These are phyloP conservation scores for Echeneis naucrates DNA, from an alignment of 2,797 vertebrate genomes.

Conservation along the genomic window DNA sequence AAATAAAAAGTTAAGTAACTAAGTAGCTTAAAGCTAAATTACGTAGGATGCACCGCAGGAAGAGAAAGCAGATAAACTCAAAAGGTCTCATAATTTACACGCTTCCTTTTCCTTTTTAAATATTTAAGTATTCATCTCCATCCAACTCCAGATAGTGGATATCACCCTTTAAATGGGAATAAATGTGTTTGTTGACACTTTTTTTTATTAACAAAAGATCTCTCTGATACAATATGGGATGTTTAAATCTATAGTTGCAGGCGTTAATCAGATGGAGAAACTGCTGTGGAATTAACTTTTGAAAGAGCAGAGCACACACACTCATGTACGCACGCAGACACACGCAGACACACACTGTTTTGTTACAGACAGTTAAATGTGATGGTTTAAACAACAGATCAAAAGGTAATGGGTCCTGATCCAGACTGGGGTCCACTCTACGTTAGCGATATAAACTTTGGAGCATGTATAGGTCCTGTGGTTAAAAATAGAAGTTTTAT, in stretches of 20 bases:
- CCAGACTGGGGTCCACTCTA: constrained; percentile 31
- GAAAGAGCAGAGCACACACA: neutral
- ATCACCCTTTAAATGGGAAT: no score
- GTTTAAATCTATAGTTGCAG: neutral
- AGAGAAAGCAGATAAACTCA: neutral
- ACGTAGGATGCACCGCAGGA: neutral
- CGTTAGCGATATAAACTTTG: constrained; percentile 23
- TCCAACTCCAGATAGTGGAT: no score
- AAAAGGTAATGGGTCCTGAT: neutral
- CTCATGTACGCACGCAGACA: constrained; percentile 21
- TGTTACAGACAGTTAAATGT: constrained; percentile 19
- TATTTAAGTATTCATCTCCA: no score
- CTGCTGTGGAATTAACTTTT: neutral
- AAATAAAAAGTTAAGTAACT: no score
- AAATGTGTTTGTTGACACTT: no score
- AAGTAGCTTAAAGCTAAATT: no score
- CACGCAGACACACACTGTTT: constrained; percentile 1
- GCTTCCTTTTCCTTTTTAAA: no score
- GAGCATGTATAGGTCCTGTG: constrained; percentile 25
- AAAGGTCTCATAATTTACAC: no score
- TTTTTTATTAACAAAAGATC: no score
- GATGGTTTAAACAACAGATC: constrained; percentile 6
- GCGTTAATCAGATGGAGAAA: neutral
- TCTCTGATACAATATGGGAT: no score
- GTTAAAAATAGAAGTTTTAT: constrained; percentile 69